phyloP scores from a whole-genome alignment of 2,797 vertebrate genomes.

The Apogon hyalosoma region DNA sequence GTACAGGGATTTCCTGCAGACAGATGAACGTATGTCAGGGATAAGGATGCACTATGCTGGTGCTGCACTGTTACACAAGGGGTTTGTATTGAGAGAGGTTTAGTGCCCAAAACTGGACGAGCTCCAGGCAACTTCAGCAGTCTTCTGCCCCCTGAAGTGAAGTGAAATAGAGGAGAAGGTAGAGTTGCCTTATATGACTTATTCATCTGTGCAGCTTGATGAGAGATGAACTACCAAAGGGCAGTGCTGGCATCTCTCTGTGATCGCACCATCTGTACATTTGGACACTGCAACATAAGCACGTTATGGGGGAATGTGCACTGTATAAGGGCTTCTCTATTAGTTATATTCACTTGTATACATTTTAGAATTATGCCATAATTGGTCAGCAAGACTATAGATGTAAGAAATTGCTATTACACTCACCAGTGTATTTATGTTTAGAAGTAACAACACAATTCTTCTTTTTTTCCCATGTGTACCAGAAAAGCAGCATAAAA shows the following conservation, averaged over 20 bases:
- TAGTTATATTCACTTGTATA: conserved; percentile 8
- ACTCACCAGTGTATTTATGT: neutral
- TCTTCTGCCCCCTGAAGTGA: conserved; percentile 36
- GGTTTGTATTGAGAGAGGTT: conserved; percentile 31
- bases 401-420: neutral
- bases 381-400: neutral
- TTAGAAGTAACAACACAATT: conserved; percentile 24
- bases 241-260: conserved; percentile 52
- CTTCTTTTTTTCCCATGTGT: no score
- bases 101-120: conserved; percentile 54
- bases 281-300: conserved; percentile 34
- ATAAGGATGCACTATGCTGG: conserved; percentile 16
- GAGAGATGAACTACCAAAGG: conserved; percentile 62
- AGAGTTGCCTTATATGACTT: conserved; percentile 55
- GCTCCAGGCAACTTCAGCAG: conserved; percentile 69
- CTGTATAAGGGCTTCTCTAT: conserved; percentile 14
- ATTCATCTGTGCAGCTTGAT: conserved; percentile 67
- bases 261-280: conserved; percentile 65
- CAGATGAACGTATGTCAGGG: conserved; percentile 23
- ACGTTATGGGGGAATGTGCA: conserved; percentile 21
- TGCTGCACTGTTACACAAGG: conserved; percentile 25
- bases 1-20: conserved; percentile 40
- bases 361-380: neutral
- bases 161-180: conserved; percentile 57
- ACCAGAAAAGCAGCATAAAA: no score